Evolutionary conservation across 2,888 invertebrate genomes (phyloP), one percentile per base, ranked within the genome.

Genomic region (Macropis europaea): DNA sequence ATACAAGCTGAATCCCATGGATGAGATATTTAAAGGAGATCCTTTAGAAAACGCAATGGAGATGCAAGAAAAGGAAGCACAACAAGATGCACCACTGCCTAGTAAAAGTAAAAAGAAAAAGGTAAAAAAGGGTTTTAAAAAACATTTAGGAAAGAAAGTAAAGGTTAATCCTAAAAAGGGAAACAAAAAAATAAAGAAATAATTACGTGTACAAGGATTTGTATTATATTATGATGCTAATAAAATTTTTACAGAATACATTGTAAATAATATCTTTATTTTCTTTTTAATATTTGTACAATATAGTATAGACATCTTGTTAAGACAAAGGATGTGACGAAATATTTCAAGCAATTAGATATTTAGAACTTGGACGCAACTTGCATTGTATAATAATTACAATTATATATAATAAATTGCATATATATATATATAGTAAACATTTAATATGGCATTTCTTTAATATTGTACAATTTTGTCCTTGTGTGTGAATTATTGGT

Each of bases 21-120:
- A 95, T 59, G 95, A 96, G 68, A 93, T 96, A 82, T 96, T 96
- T 82, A 92, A 92, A 72, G 93, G 93, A 3, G 93, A 95, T 87
- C 91, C 93, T 1, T 77, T 93, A 60, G 91, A 92, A 77, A 93
- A 92, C 67, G 94, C 94, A 1, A 89, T 92, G 83, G 90, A 93
- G 84, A 87, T 91, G 56, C 79, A 82, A 70, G 64, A 81, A 60
- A 72, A 82, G 50, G 77, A 83, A 38, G n/a, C 15, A 13, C 26
- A 56, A 30, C 61, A n/a, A n/a, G n/a, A n/a, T n/a, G n/a, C 59
- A 42, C 11, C 48, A n/a, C 11, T 36, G 9, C 2, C 1, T 7
- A 26, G 4, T 50, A 6, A 62, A 19, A 61, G 2, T 22, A 36
- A 40, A 17, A 50, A 45, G 9, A 52, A 48, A 50, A 74, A 48